Percentiles rank a stretch among this genome's conserved stretches.
phyloP scores from a whole-genome alignment of 1,140 invertebrate species.

The Drosophila funebris region DNA sequence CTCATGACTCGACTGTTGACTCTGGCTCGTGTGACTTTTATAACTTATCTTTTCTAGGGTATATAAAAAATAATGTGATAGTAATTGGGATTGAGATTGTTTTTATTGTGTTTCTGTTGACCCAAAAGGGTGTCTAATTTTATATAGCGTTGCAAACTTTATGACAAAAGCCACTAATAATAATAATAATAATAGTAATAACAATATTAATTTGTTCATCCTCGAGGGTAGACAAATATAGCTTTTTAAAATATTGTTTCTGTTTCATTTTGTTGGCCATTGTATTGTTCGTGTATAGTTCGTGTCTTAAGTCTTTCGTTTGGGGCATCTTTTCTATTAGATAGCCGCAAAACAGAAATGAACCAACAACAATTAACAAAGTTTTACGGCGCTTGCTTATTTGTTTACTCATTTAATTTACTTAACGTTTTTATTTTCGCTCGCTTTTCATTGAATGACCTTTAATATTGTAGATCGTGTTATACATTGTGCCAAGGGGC shows the following conservation, averaged over 20 bases:
- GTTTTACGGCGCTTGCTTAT: constrained; percentile 55
- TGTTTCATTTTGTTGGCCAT: constrained; percentile 4
- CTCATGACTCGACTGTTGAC: too few species aligned
- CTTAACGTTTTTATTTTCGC: constrained; percentile 47
- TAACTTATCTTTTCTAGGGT: background rate
- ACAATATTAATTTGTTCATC: constrained; percentile 3
- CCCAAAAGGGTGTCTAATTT: constrained; percentile 37
- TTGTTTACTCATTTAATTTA: constrained; percentile 72
- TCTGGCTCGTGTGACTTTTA: too few species aligned
- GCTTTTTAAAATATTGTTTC: constrained; percentile 33
- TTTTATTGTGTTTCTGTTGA: background rate
- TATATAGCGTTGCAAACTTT: constrained; percentile 24
- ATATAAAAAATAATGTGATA: constrained; percentile 5
- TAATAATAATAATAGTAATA: background rate
- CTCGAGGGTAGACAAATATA: constrained; percentile 45
- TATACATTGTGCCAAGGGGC: constrained; percentile 68
- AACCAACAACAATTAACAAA: constrained; percentile 66
- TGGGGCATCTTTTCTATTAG: constrained; percentile 56
- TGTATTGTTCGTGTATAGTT: constrained; percentile 47
- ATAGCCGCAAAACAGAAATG: constrained; percentile 16
- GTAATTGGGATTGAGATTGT: constrained; percentile 15
- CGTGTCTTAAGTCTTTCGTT: constrained; percentile 75
- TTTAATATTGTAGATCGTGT: constrained; percentile 77
- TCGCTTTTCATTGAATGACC: constrained; percentile 51
- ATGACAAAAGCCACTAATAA: constrained; percentile 20